These are phyloP conservation scores for Frankliniella fusca DNA, from an alignment of 2,888 invertebrate species.

Conservation along the genomic window DNA sequence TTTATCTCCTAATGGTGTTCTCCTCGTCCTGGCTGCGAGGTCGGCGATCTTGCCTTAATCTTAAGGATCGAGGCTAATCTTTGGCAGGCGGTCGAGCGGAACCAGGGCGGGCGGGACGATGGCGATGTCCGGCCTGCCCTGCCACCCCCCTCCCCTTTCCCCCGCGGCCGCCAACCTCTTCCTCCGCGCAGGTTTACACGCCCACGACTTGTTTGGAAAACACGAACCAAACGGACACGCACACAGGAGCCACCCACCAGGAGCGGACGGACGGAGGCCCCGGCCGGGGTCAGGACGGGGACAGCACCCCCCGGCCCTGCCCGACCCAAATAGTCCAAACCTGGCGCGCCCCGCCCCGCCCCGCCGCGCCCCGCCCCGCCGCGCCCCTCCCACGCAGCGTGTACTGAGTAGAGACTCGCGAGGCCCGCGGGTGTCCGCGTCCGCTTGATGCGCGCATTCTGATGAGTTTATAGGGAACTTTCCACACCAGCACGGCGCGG, in stretches of 20 bases:
- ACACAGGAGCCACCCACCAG: not conserved
- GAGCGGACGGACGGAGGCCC: not conserved
- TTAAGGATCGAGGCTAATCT: too few species aligned
- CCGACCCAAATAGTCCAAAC: not conserved
- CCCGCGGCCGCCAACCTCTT: not conserved
- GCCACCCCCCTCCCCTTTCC: not conserved
- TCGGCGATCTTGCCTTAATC: too few species aligned
- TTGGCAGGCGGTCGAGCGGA: too few species aligned
- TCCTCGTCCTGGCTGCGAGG: too few species aligned
- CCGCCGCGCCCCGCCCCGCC: not conserved
- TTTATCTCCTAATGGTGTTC: too few species aligned
- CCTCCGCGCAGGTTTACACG: not conserved
- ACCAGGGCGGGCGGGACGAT: too few species aligned
- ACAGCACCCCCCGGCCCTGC: not conserved
- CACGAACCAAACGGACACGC: not conserved
- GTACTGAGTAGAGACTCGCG: too few species aligned
- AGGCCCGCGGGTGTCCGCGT: too few species aligned
- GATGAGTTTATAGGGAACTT: not conserved
- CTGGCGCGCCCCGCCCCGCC: not conserved
- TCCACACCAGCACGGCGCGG: not conserved
- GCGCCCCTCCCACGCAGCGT: not conserved
- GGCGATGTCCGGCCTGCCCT: not conserved
- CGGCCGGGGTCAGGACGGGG: not conserved
- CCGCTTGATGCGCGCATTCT: too few species aligned
- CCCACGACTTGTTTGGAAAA: not conserved